These are phyloP conservation scores for Ciconia stormi DNA, from an alignment of 2,113 vertebrate genomes.

Conservation along the genomic window DNA sequence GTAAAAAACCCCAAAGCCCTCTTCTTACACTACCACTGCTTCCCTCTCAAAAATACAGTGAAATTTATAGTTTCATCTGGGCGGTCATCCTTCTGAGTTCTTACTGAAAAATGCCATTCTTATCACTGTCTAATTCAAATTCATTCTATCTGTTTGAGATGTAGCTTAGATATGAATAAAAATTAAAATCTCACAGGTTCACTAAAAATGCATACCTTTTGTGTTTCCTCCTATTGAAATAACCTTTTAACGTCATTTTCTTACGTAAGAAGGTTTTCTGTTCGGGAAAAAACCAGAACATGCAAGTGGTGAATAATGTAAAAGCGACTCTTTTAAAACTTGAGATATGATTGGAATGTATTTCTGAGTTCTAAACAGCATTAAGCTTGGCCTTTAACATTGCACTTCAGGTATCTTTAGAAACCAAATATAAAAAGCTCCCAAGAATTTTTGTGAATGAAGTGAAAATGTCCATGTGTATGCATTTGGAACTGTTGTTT, in stretches of 20 bases:
- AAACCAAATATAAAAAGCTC: neutral
- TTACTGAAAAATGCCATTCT: neutral
- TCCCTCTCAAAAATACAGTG: neutral
- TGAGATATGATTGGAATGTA: rapidly evolving
- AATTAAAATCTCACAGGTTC: neutral
- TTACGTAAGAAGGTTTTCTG: neutral
- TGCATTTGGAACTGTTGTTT: neutral
- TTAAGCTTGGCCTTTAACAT: neutral
- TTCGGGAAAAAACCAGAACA: neutral
- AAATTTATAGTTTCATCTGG: neutral
- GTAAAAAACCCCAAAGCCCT: neutral
- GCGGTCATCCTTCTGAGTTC: neutral
- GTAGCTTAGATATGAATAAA: neutral
- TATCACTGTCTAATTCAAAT: neutral
- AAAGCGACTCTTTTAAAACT: neutral
- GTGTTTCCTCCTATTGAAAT: neutral
- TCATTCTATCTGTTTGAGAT: neutral
- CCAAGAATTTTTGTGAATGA: neutral
- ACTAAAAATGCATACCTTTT: neutral
- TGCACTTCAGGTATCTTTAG: neutral
- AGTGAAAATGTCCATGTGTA: neutral
- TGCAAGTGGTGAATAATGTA: neutral
- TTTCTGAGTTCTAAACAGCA: neutral
- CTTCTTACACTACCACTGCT: neutral
- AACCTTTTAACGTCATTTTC: neutral